A percentile compares a stretch with the other conserved stretches of the same genome.
Evolutionary conservation across 2,113 vertebrate genomes (phyloP).

Genomic region (Clupea harengus): DNA sequence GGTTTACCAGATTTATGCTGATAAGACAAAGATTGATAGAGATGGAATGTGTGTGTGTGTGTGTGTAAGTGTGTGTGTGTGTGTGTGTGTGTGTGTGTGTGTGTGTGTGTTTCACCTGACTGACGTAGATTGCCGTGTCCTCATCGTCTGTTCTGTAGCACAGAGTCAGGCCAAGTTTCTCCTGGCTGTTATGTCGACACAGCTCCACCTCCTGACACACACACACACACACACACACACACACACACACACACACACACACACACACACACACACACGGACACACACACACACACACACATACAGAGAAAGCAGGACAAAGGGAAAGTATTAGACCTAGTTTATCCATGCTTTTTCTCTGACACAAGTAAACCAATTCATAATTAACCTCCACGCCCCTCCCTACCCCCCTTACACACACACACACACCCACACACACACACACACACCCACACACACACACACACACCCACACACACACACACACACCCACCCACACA

Average conservation of each 20-base stretch:
- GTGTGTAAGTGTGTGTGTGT: neutral
- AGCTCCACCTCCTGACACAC: constrained; percentile 83
- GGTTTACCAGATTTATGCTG: no score
- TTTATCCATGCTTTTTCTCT: no score
- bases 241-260: neutral
- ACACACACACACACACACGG: neutral
- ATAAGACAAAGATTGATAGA: neutral
- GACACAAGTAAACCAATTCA: no score
- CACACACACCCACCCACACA: constrained; percentile 18
- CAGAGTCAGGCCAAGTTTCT: constrained; percentile 92
- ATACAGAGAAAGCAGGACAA: no score
- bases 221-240: neutral
- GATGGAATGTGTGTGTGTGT: constrained; percentile 15
- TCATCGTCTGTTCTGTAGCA: constrained; percentile 95
- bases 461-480: constrained; percentile 19
- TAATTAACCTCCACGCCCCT: neutral
- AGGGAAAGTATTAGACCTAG: no score
- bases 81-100: neutral
- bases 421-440: neutral
- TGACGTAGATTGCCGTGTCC: constrained; percentile 89
- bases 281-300: neutral
- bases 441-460: constrained; percentile 16
- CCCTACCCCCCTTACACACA: neutral
- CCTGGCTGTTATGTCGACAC: constrained; percentile 83
- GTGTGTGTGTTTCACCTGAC: constrained; percentile 76